Percentiles rank a stretch among this genome's conserved stretches.
These are phyloP conservation scores for Rhagoletis zephyria DNA, from an alignment of 1,140 invertebrate species.

Conservation along the genomic window DNA sequence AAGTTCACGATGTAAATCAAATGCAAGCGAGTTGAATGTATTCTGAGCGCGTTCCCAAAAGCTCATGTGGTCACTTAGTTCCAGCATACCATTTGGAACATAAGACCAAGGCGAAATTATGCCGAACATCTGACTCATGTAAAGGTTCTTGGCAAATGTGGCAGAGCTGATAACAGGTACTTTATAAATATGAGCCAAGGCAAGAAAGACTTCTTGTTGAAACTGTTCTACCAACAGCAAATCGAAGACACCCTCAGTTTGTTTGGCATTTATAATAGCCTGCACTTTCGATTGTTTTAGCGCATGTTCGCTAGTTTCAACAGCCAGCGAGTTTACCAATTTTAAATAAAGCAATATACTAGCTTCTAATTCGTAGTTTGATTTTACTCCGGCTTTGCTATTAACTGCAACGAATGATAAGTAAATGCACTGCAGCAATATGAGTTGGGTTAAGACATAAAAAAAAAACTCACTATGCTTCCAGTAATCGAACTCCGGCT, in stretches of 20 bases:
- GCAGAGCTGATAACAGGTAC: slow-evolving; percentile 70
- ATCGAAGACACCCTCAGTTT: slow-evolving; percentile 71
- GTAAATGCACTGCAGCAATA: neutral
- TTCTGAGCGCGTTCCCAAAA: slow-evolving; percentile 72
- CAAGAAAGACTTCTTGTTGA: slow-evolving; percentile 71
- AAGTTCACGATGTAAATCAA: slow-evolving; percentile 62
- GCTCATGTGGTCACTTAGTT: slow-evolving; percentile 70
- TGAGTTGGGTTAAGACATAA: neutral
- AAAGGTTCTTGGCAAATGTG: slow-evolving; percentile 68
- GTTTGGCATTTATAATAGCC: slow-evolving; percentile 68
- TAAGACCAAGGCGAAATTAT: slow-evolving; percentile 69
- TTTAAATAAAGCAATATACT: too few species aligned
- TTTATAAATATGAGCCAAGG: slow-evolving; percentile 70
- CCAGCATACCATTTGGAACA: slow-evolving; percentile 68
- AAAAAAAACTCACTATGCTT: slow-evolving; percentile 62
- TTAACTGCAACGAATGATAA: neutral
- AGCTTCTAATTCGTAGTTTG: neutral
- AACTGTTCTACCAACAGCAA: slow-evolving; percentile 72
- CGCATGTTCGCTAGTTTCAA: slow-evolving; percentile 61
- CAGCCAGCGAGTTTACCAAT: too few species aligned
- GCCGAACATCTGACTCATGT: slow-evolving; percentile 71
- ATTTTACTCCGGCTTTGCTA: neutral
- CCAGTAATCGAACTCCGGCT: slow-evolving; percentile 68
- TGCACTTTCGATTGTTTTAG: slow-evolving; percentile 70
- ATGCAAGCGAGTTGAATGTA: slow-evolving; percentile 61